Evolutionary conservation across 2,888 invertebrate species (phyloP), one percentile per base, ranked within the genome.

Genomic region (Scelioninae gen. 1): DNA sequence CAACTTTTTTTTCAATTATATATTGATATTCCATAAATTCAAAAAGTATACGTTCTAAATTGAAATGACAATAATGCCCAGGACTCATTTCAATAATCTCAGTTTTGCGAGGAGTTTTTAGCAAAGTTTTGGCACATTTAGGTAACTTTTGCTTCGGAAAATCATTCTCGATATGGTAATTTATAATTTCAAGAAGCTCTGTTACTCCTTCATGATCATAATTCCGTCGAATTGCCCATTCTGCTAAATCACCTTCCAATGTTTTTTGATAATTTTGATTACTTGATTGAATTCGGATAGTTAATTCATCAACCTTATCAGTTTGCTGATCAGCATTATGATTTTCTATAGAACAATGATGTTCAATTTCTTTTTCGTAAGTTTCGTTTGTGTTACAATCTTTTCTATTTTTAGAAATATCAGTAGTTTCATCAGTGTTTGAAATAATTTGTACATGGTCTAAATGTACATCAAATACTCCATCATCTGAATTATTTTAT

Each of bases 81-180:
- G 65, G 65, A 32, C 0, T 0, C 49, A 65, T 51, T 8, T 51
- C 13, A 7, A 51, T 11, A 16, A 51, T 15, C 5, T 32, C 6
- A 1, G 15, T 8, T 38, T 51, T 47, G 8, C 51, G 32, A 9
- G 65, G 65, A 1, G 65, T 65, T 51, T 65, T 49, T 6, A 65
- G 15, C 0, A 65, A 10, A 34, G 16, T 23, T 38, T 55, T 58
- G 8, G 55, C 16, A 11, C 16, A 16, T 6, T 0, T 38, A 15
- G 16, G 38, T 8, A 40, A 7, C 13, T 32, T 55, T 13, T 2
- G 13, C 34, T 7, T 34, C 3, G 58, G 29, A 11, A 3, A 9
- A 2, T 45, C 23, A 23, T 23, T 23, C 23, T 45, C 45, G 5
- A 45, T 45, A 47, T 65, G 65, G 32, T 47, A 63, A 31, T 63